phyloP scores from a whole-genome alignment of 2,888 invertebrate species.

The Tetragnatha montana region DNA sequence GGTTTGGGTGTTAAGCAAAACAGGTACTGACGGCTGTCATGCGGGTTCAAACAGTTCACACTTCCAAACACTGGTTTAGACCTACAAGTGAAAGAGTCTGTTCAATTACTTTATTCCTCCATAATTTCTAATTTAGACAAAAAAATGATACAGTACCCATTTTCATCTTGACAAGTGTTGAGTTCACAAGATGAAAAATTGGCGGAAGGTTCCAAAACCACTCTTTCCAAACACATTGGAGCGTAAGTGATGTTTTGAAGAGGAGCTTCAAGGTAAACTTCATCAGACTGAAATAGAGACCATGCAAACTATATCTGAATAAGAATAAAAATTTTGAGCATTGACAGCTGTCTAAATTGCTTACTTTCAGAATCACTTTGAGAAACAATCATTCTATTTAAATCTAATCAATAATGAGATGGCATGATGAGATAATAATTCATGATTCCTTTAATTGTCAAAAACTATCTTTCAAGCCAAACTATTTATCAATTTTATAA shows the following conservation, averaged over 20 bases:
- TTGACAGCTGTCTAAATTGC: too few relatives aligned
- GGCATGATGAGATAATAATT: too few relatives aligned
- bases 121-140: neutral
- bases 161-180: slow-evolving; percentile 73
- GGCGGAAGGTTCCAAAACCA: slow-evolving; percentile 92
- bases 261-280: slow-evolving; percentile 84
- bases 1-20: slow-evolving; percentile 91
- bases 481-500: too few relatives aligned
- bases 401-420: too few relatives aligned
- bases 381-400: too few relatives aligned
- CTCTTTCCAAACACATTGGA: slow-evolving; percentile 95
- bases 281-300: slow-evolving; percentile 79
- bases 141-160: slow-evolving; percentile 38
- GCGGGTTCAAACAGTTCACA: slow-evolving; percentile 83
- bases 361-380: too few relatives aligned
- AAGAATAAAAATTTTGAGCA: neutral
- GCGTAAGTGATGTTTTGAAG: slow-evolving; percentile 95
- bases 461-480: too few relatives aligned
- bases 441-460: too few relatives aligned
- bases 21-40: slow-evolving; percentile 94
- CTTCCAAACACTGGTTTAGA: slow-evolving; percentile 76
- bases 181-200: slow-evolving; percentile 83
- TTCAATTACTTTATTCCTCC: neutral
- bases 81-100: slow-evolving; percentile 19
- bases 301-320: neutral